Base-by-base conservation (phyloP, 2,888 invertebrate species). In the Apomyelois bistriatella region DNA sequence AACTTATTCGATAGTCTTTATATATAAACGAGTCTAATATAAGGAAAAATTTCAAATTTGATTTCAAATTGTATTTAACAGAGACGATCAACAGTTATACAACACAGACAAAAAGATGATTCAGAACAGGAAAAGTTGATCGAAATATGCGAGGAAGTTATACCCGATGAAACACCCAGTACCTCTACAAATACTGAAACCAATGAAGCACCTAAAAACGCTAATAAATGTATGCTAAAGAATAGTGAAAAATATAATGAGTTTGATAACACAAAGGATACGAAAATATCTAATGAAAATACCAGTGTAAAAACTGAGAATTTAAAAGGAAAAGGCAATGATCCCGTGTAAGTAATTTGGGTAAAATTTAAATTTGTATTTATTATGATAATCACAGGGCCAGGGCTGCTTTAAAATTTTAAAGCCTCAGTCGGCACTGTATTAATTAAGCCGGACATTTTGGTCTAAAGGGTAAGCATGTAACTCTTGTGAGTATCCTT, bases 41-140 rank as follows among this genome's bases (percentile, higher is more conserved):
- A n/a, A n/a, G n/a, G n/a, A n/a, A n/a, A n/a, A n/a, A n/a, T n/a
- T n/a, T n/a, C n/a, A n/a, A n/a, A n/a, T n/a, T n/a, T n/a, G n/a
- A n/a, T n/a, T n/a, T n/a, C n/a, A n/a, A 17, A 36, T 36, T 6
- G 42, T 30, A 37, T 52, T 12, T 13, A 10, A 28, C n/a, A 38
- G 57, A 48, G 55, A 55, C 54, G 48, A 12, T 53, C 57, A 8
- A 51, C 60, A 17, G 55, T 62, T 52, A 40, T 49, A 40, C 10
- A 40, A n/a, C 40, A 40, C 3, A 46, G 15, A 15, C 9, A 7
- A 3, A 16, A 10, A 4, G 46, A 46, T n/a, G 12, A 12, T 1
- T 43, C 42, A 46, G 46, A 46, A 0, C 32, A 16, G 12, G 35
- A 32, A 10, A 46, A 9, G 12, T 9, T 46, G 3, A 32, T 46